Base-by-base conservation (phyloP, 2,113 vertebrate species). In the Apodemus sylvaticus region DNA sequence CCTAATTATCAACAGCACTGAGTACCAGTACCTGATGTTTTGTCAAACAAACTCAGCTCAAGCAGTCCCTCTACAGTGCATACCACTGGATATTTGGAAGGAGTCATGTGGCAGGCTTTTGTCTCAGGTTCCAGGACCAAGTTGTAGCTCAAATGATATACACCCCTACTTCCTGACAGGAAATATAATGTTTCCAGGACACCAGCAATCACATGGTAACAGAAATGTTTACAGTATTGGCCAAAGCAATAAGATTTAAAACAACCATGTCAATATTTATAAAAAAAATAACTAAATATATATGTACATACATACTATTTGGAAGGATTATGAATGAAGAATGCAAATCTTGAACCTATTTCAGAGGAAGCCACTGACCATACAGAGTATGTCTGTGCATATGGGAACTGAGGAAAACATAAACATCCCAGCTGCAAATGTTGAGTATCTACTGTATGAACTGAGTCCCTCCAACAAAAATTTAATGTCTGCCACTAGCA, bases 401-500 rank as follows among this genome's bases (percentile, higher is more conserved):
- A 68, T 34, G 92, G 11, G 29, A 53, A 76, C n/a, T 19, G 5
- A 4, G 0, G 1, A 62, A 17, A 34, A 83, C 60, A 62, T 2
- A n/a, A 1, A 2, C 29, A 71, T 31, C 13, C 42, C 19, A 48
- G 22, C 9, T 68, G 51, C 4, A 13, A 20, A 31, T 78, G n/a
- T 29, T 3, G 14, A 94, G 24, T 26, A 4, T 5, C 8, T 87
- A 9, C 3, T 62, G 0, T 51, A 34, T 34, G 16, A 48, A 45
- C 62, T 66, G 7, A 2, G n/a, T 19, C 5, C 19, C 58, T 68
- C 34, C 34, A 11, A 39, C 45, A 73, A 94, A 78, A 53, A 0
- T 31, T 45, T 4, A 62, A 4, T 0, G 26, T 3, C 39, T 48
- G 6, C 7, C 14, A 9, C 19, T 6, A 45, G 2, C 11, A 10